phyloP scores from a whole-genome alignment of 2,113 vertebrate species.

The Aythya baeri region DNA sequence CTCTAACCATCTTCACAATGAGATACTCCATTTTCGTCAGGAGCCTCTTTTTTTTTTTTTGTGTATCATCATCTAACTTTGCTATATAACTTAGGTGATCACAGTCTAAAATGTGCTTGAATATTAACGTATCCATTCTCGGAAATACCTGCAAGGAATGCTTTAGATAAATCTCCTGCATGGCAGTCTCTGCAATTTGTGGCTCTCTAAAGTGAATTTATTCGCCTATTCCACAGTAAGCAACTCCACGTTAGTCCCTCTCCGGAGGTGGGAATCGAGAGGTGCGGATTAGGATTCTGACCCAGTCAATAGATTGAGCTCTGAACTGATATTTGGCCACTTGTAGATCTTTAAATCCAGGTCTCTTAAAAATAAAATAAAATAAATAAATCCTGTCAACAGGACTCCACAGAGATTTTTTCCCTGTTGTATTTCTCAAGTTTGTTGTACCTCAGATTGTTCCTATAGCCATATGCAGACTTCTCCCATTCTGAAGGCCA shows the following conservation, averaged over 20 bases:
- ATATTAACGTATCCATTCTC: neutral
- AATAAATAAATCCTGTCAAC: neutral
- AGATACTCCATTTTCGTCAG: neutral
- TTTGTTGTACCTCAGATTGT: neutral
- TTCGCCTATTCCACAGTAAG: neutral
- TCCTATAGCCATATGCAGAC: neutral
- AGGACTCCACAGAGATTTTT: neutral
- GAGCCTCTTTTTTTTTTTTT: neutral
- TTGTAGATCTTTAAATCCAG: neutral
- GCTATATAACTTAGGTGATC: neutral
- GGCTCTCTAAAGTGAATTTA: neutral
- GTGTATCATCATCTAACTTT: neutral
- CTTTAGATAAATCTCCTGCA: neutral
- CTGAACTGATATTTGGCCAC: neutral
- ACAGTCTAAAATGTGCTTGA: neutral
- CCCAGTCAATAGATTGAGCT: neutral
- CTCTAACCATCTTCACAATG: neutral
- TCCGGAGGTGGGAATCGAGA: neutral
- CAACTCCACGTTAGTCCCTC: neutral
- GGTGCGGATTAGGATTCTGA: neutral
- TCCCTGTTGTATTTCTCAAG: neutral
- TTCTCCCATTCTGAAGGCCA: neutral
- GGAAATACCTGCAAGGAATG: neutral
- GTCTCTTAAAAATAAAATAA: neutral
- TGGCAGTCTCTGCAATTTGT: neutral